Conservation (phyloP, 2,113 vertebrate genomes). For the Atherinomorus stipes region DNA sequence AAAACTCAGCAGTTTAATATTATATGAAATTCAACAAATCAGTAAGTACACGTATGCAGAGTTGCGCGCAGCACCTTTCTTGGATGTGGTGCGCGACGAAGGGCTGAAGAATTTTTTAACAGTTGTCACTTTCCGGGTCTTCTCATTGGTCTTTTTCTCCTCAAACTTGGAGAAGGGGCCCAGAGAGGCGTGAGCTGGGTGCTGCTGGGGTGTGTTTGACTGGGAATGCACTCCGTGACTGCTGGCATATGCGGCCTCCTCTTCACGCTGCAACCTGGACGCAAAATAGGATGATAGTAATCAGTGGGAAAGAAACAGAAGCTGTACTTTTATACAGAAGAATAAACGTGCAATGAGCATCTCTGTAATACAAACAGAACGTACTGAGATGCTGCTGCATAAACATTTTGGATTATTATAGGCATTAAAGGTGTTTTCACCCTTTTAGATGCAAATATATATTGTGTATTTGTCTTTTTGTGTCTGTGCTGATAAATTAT, state of each 20-base stretch:
- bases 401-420: no score
- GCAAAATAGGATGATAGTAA: background rate
- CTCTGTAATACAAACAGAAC: no score
- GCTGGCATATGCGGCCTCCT: slow-evolving; percentile 95
- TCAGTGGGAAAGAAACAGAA: background rate
- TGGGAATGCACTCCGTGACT: slow-evolving; percentile 84
- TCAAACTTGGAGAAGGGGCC: slow-evolving; percentile 97
- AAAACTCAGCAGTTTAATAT: no score
- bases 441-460: no score
- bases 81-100: slow-evolving; percentile 90
- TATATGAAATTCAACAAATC: no score
- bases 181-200: slow-evolving; percentile 82
- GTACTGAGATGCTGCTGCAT: no score
- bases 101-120: slow-evolving; percentile 99
- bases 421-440: no score
- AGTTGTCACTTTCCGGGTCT: slow-evolving; percentile 95
- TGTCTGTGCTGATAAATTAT: no score
- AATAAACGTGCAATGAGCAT: background rate
- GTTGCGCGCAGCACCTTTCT: slow-evolving; percentile 88
- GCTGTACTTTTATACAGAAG: background rate
- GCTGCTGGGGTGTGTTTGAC: slow-evolving; percentile 84
- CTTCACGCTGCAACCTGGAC: slow-evolving; percentile 92
- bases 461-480: no score
- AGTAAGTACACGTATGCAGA: background rate
- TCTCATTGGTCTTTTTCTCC: slow-evolving; percentile 98